phyloP scores from a whole-genome alignment of 2,113 vertebrate species.

The Chelonoidis abingdonii region DNA sequence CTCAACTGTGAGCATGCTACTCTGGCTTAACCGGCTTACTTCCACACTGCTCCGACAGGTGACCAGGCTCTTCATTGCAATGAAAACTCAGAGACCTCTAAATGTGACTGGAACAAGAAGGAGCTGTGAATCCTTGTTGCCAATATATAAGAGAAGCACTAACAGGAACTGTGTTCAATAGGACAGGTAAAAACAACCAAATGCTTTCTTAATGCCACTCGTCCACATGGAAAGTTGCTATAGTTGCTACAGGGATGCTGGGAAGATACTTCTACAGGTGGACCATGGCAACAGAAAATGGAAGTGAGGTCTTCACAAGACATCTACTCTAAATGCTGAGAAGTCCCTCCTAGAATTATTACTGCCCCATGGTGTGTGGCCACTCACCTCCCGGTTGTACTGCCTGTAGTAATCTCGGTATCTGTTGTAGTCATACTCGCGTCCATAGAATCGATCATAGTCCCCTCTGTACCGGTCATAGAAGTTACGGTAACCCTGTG shows the following conservation, averaged over 20 bases:
- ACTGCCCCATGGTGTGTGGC: neutral
- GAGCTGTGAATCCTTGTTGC: neutral
- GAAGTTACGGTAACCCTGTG: constrained; percentile 78
- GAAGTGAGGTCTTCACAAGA: neutral
- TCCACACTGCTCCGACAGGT: neutral
- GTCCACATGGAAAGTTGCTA: neutral
- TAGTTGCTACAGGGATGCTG: neutral
- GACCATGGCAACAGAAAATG: neutral
- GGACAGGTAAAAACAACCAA: neutral
- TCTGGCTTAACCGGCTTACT: neutral
- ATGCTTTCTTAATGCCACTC: neutral
- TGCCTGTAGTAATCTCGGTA: constrained; percentile 84
- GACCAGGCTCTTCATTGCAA: neutral
- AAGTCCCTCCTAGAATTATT: neutral
- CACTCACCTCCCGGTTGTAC: constrained; percentile 81
- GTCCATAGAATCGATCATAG: constrained; percentile 78
- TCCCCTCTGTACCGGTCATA: constrained; percentile 78
- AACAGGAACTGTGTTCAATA: neutral
- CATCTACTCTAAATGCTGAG: neutral
- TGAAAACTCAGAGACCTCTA: neutral
- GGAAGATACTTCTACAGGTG: neutral
- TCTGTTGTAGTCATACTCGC: constrained; percentile 81
- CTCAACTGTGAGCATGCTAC: neutral
- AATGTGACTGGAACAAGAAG: neutral
- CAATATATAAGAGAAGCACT: neutral